These are phyloP conservation scores for Archocentrus centrarchus DNA, from an alignment of 2,113 vertebrate species.

Conservation along the genomic window DNA sequence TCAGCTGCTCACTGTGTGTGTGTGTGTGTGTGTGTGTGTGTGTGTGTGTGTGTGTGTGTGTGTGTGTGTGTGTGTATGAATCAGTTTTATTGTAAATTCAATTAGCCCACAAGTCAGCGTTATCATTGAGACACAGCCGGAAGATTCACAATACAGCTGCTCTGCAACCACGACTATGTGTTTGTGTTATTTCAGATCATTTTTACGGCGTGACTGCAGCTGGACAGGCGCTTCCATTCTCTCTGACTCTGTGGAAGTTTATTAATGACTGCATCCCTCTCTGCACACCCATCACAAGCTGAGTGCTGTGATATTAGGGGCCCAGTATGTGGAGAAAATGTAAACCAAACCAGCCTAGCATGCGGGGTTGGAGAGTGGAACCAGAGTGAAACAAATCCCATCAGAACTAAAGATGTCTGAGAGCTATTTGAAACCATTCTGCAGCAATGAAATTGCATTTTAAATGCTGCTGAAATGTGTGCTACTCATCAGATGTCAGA, in stretches of 20 bases:
- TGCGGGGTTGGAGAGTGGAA: neutral
- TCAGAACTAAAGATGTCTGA: neutral
- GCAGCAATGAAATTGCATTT: neutral
- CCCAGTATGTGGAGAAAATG: neutral
- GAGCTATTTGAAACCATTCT: neutral
- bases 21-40: neutral
- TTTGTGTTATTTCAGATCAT: slow-evolving; percentile 3
- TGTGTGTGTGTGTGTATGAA: neutral
- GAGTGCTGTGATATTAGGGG: neutral
- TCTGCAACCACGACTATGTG: slow-evolving; percentile 18
- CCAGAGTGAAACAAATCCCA: neutral
- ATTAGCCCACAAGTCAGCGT: slow-evolving; percentile 61
- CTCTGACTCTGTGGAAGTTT: slow-evolving; percentile 19
- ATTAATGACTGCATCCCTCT: slow-evolving; percentile 1
- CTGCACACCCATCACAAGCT: neutral
- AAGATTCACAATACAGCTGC: slow-evolving; percentile 51
- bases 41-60: too few relatives aligned
- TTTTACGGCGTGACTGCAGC: slow-evolving; percentile 31
- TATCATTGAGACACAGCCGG: slow-evolving; percentile 63
- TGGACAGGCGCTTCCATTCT: slow-evolving; percentile 46
- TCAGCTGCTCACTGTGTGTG: slow-evolving; percentile 54
- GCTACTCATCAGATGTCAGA: neutral
- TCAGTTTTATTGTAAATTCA: slow-evolving; percentile 56
- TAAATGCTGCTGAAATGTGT: neutral
- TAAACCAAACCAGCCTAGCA: neutral